Percentiles rank a stretch among this genome's conserved stretches.
Evolutionary conservation across 2,888 invertebrate genomes (phyloP).

Genomic region (Lycophotia porphyrea): DNA sequence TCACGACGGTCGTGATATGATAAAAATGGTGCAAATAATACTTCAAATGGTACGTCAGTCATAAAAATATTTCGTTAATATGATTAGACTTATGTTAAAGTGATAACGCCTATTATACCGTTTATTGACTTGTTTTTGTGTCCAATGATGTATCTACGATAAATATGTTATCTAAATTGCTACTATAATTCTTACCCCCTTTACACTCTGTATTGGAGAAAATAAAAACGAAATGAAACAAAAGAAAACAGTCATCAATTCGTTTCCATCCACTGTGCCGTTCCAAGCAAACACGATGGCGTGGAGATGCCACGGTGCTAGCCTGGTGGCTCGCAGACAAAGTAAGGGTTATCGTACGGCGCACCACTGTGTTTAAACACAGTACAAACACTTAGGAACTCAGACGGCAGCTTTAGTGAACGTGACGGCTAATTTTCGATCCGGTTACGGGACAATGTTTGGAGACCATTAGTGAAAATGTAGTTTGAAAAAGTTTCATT

Average conservation of each 20-base stretch:
- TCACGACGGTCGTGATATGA: constrained; percentile 30
- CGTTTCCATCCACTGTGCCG: neutral
- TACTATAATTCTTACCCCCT: constrained; percentile 34
- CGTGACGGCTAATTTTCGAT: neutral
- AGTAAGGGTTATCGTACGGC: neutral
- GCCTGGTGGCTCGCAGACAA: neutral
- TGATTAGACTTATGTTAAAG: constrained; percentile 4
- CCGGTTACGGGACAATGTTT: neutral
- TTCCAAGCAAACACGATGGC: neutral
- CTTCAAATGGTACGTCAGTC: constrained; percentile 13
- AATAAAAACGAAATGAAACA: constrained; percentile 16
- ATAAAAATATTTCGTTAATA: constrained; percentile 26
- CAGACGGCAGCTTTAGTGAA: neutral
- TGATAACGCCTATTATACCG: constrained; percentile 15
- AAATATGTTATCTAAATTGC: neutral
- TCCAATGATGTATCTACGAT: neutral
- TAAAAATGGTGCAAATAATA: constrained; percentile 47
- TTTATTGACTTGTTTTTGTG: neutral
- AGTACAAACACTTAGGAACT: neutral
- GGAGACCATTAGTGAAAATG: neutral
- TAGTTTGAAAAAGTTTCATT: neutral
- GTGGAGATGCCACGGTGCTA: neutral
- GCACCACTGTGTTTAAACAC: neutral
- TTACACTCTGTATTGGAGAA: constrained; percentile 30
- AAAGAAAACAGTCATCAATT: neutral